phyloP scores from a whole-genome alignment of 1,140 invertebrate species.

The Ctenoplectra terminalis region DNA sequence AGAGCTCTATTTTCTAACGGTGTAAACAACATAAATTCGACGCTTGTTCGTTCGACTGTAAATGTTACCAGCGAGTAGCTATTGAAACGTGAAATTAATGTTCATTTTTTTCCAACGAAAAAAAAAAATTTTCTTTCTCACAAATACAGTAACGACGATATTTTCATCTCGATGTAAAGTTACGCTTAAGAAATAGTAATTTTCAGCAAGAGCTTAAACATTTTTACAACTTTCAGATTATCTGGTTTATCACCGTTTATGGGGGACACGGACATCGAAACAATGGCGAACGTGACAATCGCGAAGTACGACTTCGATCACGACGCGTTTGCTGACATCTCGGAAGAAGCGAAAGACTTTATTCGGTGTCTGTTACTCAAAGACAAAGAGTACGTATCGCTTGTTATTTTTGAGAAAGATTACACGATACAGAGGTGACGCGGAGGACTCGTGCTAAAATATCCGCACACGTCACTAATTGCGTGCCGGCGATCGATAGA shows the following conservation, averaged over 20 bases:
- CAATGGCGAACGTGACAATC: conserved; percentile 98
- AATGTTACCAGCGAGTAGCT: neutral
- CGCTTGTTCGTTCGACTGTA: neutral
- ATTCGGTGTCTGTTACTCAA: conserved; percentile 94
- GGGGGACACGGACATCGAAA: conserved; percentile 98
- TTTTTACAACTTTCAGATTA: conserved; percentile 86
- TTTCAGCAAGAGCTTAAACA: neutral
- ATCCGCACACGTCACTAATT: neutral
- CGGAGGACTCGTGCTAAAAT: conserved; percentile 4
- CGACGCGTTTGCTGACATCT: conserved; percentile 95
- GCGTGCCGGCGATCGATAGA: neutral
- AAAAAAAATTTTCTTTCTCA: neutral
- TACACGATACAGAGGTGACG: conserved; percentile 4
- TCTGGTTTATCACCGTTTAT: conserved; percentile 99
- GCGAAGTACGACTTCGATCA: conserved; percentile 98
- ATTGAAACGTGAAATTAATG: neutral
- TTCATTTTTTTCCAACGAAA: neutral
- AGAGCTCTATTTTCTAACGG: neutral
- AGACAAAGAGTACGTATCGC: conserved; percentile 90
- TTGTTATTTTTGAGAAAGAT: conserved; percentile 14
- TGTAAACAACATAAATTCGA: neutral
- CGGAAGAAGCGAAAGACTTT: conserved; percentile 96
- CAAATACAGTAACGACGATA: neutral
- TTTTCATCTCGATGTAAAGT: too few relatives aligned
- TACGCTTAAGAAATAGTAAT: neutral